Conservation (phyloP, 2,888 invertebrate species). For the Argyresthia albistria region DNA sequence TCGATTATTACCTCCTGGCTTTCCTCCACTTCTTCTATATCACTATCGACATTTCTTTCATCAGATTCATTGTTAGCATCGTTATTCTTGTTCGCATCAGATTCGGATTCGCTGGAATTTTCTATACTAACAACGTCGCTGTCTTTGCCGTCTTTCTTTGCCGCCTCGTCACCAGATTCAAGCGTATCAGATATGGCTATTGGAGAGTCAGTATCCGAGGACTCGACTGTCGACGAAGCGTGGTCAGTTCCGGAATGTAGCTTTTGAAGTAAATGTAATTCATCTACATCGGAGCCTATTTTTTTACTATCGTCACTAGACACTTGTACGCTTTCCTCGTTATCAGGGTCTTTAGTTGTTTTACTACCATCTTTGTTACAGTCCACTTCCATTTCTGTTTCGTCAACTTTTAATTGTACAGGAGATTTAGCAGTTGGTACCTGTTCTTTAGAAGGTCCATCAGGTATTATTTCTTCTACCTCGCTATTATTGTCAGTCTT, state of each 20-base stretch:
- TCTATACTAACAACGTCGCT: slow-evolving; percentile 55
- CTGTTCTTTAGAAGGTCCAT: too few species aligned
- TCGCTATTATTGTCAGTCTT: neutral
- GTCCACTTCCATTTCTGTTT: neutral
- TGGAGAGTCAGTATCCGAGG: slow-evolving; percentile 40
- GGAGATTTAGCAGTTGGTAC: too few species aligned
- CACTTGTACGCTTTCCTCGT: slow-evolving; percentile 15
- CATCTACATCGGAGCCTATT: slow-evolving; percentile 47
- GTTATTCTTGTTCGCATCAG: neutral
- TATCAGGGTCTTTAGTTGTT: neutral
- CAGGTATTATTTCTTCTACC: neutral
- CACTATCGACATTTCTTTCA: neutral
- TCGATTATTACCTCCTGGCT: neutral
- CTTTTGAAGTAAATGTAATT: slow-evolving; percentile 49
- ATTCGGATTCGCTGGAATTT: slow-evolving; percentile 48
- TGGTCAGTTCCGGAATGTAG: slow-evolving; percentile 39
- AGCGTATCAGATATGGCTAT: slow-evolving; percentile 49
- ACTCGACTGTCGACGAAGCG: slow-evolving; percentile 29
- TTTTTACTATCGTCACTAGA: slow-evolving; percentile 30
- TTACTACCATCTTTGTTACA: neutral
- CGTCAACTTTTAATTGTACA: neutral
- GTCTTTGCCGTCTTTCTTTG: slow-evolving; percentile 16
- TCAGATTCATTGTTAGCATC: neutral
- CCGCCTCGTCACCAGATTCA: slow-evolving; percentile 28
- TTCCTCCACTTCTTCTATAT: neutral